Base-by-base conservation (phyloP, 2,113 vertebrate species). In the Chaenocephalus aceratus region DNA sequence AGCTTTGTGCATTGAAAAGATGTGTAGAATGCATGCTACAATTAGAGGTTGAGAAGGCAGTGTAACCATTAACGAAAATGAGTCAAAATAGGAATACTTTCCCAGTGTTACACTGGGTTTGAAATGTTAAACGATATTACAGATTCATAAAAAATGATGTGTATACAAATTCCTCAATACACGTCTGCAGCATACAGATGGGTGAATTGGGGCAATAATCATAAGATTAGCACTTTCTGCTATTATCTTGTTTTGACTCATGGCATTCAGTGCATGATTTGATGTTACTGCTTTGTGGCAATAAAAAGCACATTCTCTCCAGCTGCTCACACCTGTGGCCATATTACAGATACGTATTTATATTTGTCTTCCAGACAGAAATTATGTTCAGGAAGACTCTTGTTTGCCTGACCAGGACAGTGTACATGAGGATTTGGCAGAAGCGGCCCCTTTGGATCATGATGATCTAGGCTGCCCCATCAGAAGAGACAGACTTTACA, bases 331-430 rank as follows among this genome's bases (percentile, higher is more conserved):
- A 91, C 92, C 93, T 92, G 84, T 91, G 81, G 86, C 87, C 85
- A 80, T 88, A 88, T 92, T 87, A 93, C 90, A 93, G 87, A 92
- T 84, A 84, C 83, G 72, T 91, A 93, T 96, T 91, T 92, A 94
- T 93, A 92, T 96, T 95, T 96, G 93, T 95, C 93, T 96, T 96
- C 90, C 95, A 96, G 95, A 96, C 91, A 94, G 94, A 93, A 94
- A 94, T 93, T 94, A 95, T 94, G 79, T 94, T 88, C 93, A 94
- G 89, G 93, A 95, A 92, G 95, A 92, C 86, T 92, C 91, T 87
- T 94, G 91, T 94, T 93, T 95, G 87, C 92, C 93, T 65, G 92
- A 94, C 87, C 93, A 91, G 86, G 88, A 92, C 89, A 93, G 88
- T 93, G 91, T 92, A 77, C 91, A 79, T 87, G 90, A 92, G 80